Evolutionary conservation across 1,140 invertebrate genomes (phyloP), one percentile per base, ranked within the genome.

Genomic region (Caerostris darwini): DNA sequence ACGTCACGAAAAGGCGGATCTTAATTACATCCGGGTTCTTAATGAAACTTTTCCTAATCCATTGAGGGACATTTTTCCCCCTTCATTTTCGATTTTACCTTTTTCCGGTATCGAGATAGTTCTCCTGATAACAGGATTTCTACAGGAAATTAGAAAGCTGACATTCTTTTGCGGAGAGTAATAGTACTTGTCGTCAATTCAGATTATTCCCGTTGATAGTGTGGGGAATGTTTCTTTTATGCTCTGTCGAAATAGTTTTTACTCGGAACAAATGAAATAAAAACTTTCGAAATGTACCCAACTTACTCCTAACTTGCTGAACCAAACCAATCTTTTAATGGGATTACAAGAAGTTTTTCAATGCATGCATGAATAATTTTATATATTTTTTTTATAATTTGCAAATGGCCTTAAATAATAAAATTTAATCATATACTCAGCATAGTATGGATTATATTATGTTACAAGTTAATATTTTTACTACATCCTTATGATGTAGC

Each of bases 71-170:
- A 82, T 91, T 91, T 91, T 91, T 82, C 50, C 77, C 77, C 57
- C 19, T 91, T 77, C 88, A 85, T 88, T 88, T 88, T 64, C 34
- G 86, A 34, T 88, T 88, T 88, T 64, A 71, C 77, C 90, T 91
- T 82, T 82, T 91, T 91, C 90, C 90, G 90, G 90, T 91, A 59
- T 82, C 90, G 54, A 91, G 90, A 91, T 91, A 91, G 71, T 82
- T 81, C 77, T 59, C 58, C 67, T 50, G 77, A 82, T 82, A 82
- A 71, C 69, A 61, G 90, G 77, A 88, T 88, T 91, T 82, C 90
- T 91, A 82, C 90, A 91, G 90, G 90, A 91, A 91, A 91, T 91
- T 91, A 91, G 77, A 91, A 91, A 91, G 77, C 90, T 82, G 69
- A 82, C 77, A 59, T 91, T 82, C 90, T 82, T 71, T 61, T 81